Percentiles rank a stretch among this genome's conserved stretches.
Conservation (phyloP, 2,797 vertebrate species). For the Pangasius mekongensis region DNA sequence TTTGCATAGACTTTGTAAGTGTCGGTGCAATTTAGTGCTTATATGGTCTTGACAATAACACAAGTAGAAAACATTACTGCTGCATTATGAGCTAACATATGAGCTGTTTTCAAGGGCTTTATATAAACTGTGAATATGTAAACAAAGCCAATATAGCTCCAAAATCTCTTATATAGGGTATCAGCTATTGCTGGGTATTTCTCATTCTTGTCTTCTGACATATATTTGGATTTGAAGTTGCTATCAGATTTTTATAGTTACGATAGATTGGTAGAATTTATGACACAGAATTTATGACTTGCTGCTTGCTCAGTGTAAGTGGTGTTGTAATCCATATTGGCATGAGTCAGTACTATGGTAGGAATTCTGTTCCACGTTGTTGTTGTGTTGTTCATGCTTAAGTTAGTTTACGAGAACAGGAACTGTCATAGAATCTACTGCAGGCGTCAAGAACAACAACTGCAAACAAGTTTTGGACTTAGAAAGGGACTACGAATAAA, state of each 20-base stretch:
- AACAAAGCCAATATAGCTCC: neutral
- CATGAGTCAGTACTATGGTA: neutral
- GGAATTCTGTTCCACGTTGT: neutral
- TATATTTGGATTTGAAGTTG: neutral
- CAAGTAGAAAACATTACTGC: neutral
- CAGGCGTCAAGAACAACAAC: neutral
- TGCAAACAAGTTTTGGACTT: neutral
- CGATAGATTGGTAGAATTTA: neutral
- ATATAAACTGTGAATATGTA: neutral
- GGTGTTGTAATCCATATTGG: neutral
- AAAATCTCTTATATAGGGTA: neutral
- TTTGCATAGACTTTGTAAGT: neutral
- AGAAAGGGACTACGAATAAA: neutral
- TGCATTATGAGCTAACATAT: neutral
- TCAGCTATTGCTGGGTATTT: neutral
- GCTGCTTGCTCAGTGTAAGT: neutral
- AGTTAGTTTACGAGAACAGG: neutral
- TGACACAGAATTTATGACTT: neutral
- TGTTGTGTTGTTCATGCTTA: neutral
- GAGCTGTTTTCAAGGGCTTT: neutral
- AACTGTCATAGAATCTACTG: neutral
- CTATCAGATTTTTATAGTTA: neutral
- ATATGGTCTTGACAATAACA: neutral
- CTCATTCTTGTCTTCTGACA: neutral
- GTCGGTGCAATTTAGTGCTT: neutral